Evolutionary conservation across 2,888 invertebrate genomes (phyloP).

Genomic region (Dicyrtoma fusca): DNA sequence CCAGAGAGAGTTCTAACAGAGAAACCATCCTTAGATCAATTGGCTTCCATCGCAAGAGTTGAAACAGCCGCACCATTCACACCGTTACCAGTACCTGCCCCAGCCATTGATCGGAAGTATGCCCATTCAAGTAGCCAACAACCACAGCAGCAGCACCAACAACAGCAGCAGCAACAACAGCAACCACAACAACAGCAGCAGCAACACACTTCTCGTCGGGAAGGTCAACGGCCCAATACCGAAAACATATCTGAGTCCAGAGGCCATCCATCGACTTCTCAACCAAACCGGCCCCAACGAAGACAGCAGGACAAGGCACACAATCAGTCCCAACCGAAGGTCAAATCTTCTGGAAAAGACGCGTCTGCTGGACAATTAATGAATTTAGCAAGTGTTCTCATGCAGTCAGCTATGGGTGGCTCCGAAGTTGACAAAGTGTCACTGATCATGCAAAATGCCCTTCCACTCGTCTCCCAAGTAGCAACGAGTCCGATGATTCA

Average conservation of each 20-base stretch:
- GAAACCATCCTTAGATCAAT: conserved; percentile 14
- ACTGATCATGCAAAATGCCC: conserved; percentile 50
- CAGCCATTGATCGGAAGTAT: background rate
- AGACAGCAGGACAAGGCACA: conserved; percentile 15
- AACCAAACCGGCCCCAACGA: background rate
- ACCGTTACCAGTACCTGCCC: background rate
- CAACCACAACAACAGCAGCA: conserved; percentile 8
- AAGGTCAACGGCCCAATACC: background rate
- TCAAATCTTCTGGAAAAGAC: conserved; percentile 21
- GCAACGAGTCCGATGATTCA: conserved; percentile 53
- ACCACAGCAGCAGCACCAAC: too few species aligned
- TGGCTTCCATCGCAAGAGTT: conserved; percentile 29
- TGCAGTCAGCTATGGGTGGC: conserved; percentile 50
- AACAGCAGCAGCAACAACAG: too few species aligned
- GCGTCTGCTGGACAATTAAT: conserved; percentile 40
- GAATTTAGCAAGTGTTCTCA: conserved; percentile 50
- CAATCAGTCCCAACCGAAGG: conserved; percentile 11
- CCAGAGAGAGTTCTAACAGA: conserved; percentile 26
- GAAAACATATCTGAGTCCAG: background rate
- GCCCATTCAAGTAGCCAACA: background rate
- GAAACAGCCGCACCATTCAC: conserved; percentile 24
- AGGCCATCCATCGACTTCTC: background rate
- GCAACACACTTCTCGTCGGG: background rate
- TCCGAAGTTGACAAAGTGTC: conserved; percentile 52
- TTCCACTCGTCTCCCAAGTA: conserved; percentile 53